Evolutionary conservation across 2,113 vertebrate species (phyloP).

Genomic region (Gadus macrocephalus): DNA sequence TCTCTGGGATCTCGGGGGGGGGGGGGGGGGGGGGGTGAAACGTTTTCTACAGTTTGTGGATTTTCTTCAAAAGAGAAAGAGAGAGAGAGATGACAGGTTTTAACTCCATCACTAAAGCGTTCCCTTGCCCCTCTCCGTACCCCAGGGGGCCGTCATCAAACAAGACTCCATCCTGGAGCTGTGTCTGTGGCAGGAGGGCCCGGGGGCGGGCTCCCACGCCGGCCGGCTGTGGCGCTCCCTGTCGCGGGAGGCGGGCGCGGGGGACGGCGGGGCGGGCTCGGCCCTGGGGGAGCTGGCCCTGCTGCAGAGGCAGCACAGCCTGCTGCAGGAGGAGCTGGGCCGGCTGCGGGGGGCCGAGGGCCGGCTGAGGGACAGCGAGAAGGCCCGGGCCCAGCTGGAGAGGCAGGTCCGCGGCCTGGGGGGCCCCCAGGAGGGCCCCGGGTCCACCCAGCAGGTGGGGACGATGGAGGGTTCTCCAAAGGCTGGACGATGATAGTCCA

Average conservation of each 20-base stretch:
- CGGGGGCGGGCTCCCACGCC: neutral
- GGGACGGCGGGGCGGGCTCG: constrained; percentile 36
- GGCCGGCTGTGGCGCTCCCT: constrained; percentile 58
- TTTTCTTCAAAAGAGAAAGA: no score
- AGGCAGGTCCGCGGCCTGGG: constrained; percentile 61
- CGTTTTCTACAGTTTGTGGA: no score
- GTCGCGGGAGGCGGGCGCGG: constrained; percentile 55
- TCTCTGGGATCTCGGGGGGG: no score
- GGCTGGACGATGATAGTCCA: no score
- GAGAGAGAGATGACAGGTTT: no score
- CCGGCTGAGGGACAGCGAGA: constrained; percentile 81
- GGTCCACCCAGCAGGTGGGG: constrained; percentile 16
- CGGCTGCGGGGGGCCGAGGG: constrained; percentile 76
- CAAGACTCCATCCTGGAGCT: constrained; percentile 84
- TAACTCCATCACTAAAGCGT: no score
- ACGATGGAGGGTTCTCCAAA: no score
- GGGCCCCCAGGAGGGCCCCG: constrained; percentile 19
- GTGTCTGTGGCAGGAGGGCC: constrained; percentile 63
- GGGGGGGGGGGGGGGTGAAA: no score
- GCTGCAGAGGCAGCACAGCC: constrained; percentile 81
- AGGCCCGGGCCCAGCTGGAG: constrained; percentile 70
- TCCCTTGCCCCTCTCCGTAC: neutral
- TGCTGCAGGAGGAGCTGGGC: constrained; percentile 83
- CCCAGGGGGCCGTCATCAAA: constrained; percentile 77
- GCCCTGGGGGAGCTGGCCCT: constrained; percentile 76